Evolutionary conservation across 2,113 vertebrate genomes (phyloP).

Genomic region (Synodontis membranacea): DNA sequence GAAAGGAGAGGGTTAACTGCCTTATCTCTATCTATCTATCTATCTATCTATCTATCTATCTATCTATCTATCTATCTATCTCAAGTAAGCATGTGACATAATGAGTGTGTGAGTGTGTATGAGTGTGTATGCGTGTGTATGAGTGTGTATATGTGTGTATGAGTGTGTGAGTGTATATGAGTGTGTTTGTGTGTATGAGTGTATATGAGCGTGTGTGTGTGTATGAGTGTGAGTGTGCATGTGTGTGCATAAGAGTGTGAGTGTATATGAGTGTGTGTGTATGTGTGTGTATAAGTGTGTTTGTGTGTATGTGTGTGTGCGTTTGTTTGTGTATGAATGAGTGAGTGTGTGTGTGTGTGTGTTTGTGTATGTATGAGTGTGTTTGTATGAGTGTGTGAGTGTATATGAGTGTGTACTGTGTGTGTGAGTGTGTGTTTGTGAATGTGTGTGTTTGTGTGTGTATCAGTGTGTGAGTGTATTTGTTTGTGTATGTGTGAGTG

Average conservation of each 20-base stretch:
- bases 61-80: background rate
- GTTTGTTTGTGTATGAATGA: no score
- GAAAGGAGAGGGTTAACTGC: background rate
- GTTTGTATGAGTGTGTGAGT: no score
- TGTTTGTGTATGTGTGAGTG: background rate
- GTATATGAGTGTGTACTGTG: rapidly evolving
- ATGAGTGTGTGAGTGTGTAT: background rate
- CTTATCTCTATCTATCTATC: background rate
- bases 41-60: background rate
- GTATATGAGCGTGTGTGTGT: background rate
- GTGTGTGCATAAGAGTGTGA: no score
- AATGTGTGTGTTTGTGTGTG: no score
- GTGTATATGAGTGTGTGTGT: background rate
- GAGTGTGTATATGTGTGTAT: background rate
- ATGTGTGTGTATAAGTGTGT: no score
- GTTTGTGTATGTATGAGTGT: background rate
- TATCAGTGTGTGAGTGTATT: background rate
- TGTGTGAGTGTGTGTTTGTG: background rate
- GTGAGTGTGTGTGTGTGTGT: background rate
- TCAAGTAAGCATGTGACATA: background rate
- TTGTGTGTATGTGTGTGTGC: background rate
- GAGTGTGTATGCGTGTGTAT: background rate
- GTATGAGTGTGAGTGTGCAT: no score
- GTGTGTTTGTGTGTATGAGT: no score
- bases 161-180: background rate